Conservation (phyloP, 2,888 invertebrate genomes). For the Linyphia triangularis region DNA sequence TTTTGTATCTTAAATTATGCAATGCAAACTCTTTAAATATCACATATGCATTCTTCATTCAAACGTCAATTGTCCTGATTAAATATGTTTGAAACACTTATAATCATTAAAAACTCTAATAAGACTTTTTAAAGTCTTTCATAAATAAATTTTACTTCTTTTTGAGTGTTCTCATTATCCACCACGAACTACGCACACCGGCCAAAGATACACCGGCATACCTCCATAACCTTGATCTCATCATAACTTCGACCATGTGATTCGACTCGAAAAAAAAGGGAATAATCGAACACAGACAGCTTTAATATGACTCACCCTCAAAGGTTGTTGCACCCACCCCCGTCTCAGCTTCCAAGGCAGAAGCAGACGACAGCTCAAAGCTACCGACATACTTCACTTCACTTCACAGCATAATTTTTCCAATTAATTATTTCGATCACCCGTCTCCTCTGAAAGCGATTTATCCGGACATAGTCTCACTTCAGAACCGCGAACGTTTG, state of each 20-base stretch:
- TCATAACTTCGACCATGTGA: conserved; percentile 34
- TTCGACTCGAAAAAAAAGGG: neutral
- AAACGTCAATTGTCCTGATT: too few species aligned
- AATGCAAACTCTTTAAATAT: too few species aligned
- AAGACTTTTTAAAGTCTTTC: too few species aligned
- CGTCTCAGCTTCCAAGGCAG: neutral
- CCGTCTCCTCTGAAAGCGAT: neutral
- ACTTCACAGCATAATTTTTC: neutral
- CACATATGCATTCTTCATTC: too few species aligned
- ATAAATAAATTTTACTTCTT: too few species aligned
- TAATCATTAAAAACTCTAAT: too few species aligned
- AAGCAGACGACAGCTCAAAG: conserved; percentile 56
- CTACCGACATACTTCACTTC: conserved; percentile 43
- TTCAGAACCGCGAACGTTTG: neutral
- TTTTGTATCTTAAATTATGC: too few species aligned
- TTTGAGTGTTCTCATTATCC: too few species aligned
- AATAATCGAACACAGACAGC: conserved; percentile 31
- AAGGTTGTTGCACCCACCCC: conserved; percentile 69
- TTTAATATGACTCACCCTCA: conserved; percentile 60
- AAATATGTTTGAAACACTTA: too few species aligned
- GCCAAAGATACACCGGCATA: neutral
- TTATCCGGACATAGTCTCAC: neutral
- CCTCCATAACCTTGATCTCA: neutral
- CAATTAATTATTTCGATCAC: neutral
- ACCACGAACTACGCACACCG: neutral